Evolutionary conservation across 2,113 vertebrate species (phyloP).

Genomic region (Hoplias malabaricus): DNA sequence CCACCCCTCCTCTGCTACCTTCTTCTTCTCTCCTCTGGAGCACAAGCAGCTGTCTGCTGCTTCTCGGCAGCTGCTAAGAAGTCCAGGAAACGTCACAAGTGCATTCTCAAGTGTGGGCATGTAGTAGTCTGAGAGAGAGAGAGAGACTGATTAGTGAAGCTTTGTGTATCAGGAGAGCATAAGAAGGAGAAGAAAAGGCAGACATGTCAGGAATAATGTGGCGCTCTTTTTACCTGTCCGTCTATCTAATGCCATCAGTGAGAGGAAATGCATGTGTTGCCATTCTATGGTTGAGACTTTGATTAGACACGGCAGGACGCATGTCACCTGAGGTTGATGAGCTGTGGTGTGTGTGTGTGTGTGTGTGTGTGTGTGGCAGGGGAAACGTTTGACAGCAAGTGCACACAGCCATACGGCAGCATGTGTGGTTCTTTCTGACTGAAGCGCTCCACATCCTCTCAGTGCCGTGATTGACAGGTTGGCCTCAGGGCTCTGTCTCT

Average conservation of each 20-base stretch:
- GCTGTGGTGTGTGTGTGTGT: background rate
- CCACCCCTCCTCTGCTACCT: background rate
- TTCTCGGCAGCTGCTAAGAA: too few species aligned
- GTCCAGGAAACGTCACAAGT: background rate
- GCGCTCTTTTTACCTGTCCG: conserved; percentile 2
- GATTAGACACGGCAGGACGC: conserved; percentile 23
- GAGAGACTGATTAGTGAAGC: background rate
- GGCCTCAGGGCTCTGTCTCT: conserved; percentile 63
- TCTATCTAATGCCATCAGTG: background rate
- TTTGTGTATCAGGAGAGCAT: background rate
- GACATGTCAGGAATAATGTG: conserved; percentile 3
- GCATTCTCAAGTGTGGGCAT: background rate
- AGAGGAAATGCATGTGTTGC: conserved; percentile 11
- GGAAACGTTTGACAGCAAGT: conserved; percentile 8
- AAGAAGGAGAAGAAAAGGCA: background rate
- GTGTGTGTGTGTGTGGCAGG: background rate
- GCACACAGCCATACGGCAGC: conserved; percentile 50
- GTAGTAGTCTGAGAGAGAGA: background rate
- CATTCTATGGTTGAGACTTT: conserved; percentile 15
- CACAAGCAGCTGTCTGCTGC: background rate
- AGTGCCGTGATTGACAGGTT: conserved; percentile 68
- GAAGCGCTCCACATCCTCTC: conserved; percentile 52
- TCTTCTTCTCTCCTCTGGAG: background rate
- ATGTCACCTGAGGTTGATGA: conserved; percentile 27
- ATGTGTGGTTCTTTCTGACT: conserved; percentile 48